Percentiles rank a stretch among this genome's conserved stretches.
phyloP scores from a whole-genome alignment of 2,797 vertebrate species.

The Sebastes hubbsi region DNA sequence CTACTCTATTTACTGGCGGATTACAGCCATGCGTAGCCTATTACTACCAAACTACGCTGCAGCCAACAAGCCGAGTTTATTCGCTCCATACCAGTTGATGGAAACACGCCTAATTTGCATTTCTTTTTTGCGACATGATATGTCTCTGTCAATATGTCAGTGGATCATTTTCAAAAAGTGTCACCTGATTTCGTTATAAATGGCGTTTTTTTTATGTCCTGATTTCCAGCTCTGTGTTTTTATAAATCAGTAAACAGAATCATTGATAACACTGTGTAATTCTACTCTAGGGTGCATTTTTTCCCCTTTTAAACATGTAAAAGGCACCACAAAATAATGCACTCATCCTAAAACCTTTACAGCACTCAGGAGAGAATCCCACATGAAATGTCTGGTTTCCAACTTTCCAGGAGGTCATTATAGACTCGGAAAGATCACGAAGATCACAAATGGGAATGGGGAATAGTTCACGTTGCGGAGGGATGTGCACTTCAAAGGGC shows the following conservation, averaged over 20 bases:
- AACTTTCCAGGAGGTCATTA: slow-evolving; percentile 17
- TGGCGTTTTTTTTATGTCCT: not conserved
- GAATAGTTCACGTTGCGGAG: not conserved
- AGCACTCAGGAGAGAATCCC: slow-evolving; percentile 4
- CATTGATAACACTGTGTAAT: not conserved
- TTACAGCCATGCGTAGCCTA: too few relatives aligned
- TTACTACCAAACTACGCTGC: too few relatives aligned
- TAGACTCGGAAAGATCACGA: not conserved
- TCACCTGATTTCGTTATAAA: not conserved
- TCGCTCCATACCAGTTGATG: too few relatives aligned
- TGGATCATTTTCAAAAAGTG: not conserved
- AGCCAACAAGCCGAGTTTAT: too few relatives aligned
- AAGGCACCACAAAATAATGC: not conserved
- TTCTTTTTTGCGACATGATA: too few relatives aligned
- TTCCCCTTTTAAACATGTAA: not conserved
- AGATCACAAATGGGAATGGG: not conserved
- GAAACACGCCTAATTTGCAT: too few relatives aligned
- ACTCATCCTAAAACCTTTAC: not conserved
- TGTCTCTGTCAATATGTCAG: not conserved
- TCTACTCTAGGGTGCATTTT: not conserved
- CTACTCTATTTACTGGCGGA: too few relatives aligned
- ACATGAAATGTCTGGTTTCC: slow-evolving; percentile 5
- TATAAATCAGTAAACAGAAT: not conserved
- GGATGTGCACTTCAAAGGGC: slow-evolving; percentile 20
- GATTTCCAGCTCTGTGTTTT: not conserved